These are phyloP conservation scores for Parazoanthus swiftii DNA, from an alignment of 92 coral and sea anemone genomes.

Conservation along the genomic window DNA sequence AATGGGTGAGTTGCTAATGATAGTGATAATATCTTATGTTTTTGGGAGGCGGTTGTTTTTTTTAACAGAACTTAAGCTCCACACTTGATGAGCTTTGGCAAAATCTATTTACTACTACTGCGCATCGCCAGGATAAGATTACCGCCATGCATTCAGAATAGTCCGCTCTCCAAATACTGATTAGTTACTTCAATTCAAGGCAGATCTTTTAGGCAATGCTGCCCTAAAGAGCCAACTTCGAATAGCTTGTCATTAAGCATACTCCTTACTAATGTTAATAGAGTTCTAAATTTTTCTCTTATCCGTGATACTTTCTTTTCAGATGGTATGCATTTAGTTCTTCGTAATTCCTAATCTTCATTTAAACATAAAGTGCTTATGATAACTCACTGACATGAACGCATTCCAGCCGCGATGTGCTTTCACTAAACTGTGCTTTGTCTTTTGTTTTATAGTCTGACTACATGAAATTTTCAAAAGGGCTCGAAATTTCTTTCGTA, in stretches of 20 bases:
- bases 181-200: not conserved
- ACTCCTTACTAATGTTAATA: too few species aligned
- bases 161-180: not conserved
- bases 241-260: not conserved
- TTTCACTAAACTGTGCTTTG: not conserved
- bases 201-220: not conserved
- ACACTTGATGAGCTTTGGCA: not conserved
- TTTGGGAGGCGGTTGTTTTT: slow-evolving; percentile 1
- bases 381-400: not conserved
- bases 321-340: not conserved
- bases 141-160: not conserved
- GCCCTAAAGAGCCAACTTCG: not conserved
- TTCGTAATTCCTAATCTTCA: not conserved
- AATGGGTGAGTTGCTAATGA: slow-evolving; percentile 1
- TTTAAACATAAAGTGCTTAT: not conserved
- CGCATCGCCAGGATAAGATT: not conserved
- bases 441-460: not conserved
- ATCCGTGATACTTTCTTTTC: slow-evolving; percentile 20
- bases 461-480: not conserved
- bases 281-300: not conserved
- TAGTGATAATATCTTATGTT: not conserved
- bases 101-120: not conserved
- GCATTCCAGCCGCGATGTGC: not conserved
- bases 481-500: not conserved
- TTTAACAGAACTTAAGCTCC: not conserved